Base-by-base conservation (phyloP, 2,888 invertebrate genomes). In the Epinotia brunnichana region DNA sequence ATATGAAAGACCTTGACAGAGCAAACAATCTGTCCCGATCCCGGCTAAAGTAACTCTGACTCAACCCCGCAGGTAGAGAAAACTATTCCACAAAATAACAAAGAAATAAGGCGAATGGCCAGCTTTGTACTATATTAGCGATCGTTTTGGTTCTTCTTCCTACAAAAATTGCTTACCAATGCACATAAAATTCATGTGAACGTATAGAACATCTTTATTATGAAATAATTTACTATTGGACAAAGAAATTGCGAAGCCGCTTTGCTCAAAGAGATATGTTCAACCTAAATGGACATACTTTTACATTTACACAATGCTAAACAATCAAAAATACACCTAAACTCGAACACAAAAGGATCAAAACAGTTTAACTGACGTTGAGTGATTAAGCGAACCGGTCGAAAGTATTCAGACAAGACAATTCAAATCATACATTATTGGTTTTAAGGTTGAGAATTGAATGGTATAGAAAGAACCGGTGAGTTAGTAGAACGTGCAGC, bases 401-500 rank as follows among this genome's bases (percentile, higher is more conserved):
- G 66, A 67, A 62, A n/a, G n/a, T 9, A 35, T 13, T 10, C 9
- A 1, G 0, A 13, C 57, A 70, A 60, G n/a, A 13, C 10, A 61
- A 75, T 69, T 61, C 63, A 35, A 35, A 35, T 3, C 53, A 62
- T 59, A 78, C 74, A 7, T 0, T 0, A 0, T 1, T 2, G 0
- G 0, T 0, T 0, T 53, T 76, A 77, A 71, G 53, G 75, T 67
- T 10, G 56, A 68, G 9, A 57, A 68, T 75, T 7, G 17, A 70
- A 66, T 75, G 67, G 11, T 3, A 21, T 10, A 0, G 19, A 48
- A 35, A 60, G 61, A 69, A 80, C 74, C 77, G 78, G 77, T 74
- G 72, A 73, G 76, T 74, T 76, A 79, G 81, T 77, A 77, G 80
- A 79, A 81, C 83, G 82, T 82, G 83, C 77, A 72, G 76, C 72